Evolutionary conservation across 2,113 vertebrate species (phyloP).

Genomic region (Hippocampus comes): DNA sequence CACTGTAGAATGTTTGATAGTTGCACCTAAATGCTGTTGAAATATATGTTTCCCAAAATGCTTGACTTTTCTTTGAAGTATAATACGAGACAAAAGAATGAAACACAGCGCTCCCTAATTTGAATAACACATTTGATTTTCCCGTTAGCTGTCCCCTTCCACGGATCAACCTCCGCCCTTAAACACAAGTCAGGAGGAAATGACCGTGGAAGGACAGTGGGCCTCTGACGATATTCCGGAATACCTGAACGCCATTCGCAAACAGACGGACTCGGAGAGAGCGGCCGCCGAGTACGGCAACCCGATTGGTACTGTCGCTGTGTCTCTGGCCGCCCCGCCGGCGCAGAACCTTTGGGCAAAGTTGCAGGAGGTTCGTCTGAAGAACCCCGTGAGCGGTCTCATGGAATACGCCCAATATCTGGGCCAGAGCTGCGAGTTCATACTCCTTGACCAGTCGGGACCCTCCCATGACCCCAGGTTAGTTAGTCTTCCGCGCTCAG

Average conservation of each 20-base stretch:
- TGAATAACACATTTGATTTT: constrained; percentile 11
- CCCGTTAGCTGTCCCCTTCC: not conserved
- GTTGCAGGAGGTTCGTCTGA: constrained; percentile 83
- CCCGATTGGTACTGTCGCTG: constrained; percentile 62
- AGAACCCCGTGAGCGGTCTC: constrained; percentile 93
- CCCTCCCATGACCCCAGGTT: constrained; percentile 93
- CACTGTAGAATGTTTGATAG: no score
- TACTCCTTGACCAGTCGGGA: constrained; percentile 86
- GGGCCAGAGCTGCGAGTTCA: constrained; percentile 85
- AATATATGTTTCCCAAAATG: no score
- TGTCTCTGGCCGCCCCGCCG: constrained; percentile 68
- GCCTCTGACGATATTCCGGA: constrained; percentile 88
- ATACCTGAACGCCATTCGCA: constrained; percentile 80
- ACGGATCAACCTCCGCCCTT: constrained; percentile 5
- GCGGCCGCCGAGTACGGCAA: constrained; percentile 21
- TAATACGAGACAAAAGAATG: no score
- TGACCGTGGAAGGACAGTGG: constrained; percentile 76
- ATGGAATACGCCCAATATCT: constrained; percentile 92
- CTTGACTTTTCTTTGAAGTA: no score
- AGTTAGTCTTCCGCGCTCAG: constrained; percentile 22
- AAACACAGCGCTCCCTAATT: not conserved
- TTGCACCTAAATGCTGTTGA: no score
- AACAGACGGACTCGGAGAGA: constrained; percentile 62
- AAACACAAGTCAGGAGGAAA: constrained; percentile 26
- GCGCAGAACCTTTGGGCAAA: constrained; percentile 72